Percentiles rank a stretch among this genome's conserved stretches.
Evolutionary conservation across 64 coral and sea anemone genomes (phyloP).

Genomic region (Cladopsammia gracilis): DNA sequence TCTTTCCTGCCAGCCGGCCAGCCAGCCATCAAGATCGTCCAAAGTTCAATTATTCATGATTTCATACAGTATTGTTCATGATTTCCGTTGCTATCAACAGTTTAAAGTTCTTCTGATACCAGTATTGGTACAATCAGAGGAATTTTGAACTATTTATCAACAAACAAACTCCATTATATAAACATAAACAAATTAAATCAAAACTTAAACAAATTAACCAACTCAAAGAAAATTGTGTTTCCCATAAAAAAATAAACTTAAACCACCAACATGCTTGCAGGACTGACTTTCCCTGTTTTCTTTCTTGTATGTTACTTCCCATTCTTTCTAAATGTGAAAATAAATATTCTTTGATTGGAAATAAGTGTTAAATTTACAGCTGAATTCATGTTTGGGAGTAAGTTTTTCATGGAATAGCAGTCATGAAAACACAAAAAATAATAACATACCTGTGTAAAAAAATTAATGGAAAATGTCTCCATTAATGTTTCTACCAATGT

Average conservation of each 20-base stretch:
- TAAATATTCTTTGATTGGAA: not conserved
- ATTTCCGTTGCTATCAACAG: not conserved
- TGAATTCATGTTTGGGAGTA: too few species aligned
- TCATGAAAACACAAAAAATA: too few species aligned
- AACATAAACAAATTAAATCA: not conserved
- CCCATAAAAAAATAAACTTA: not conserved
- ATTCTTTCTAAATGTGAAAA: not conserved
- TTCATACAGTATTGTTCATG: not conserved
- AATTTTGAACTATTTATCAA: slow-evolving; percentile 11
- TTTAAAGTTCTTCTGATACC: slow-evolving; percentile 45
- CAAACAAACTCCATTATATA: slow-evolving; percentile 14
- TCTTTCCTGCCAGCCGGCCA: slow-evolving; percentile 83
- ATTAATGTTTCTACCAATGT: too few species aligned
- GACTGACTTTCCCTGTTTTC: not conserved
- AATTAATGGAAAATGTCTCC: too few species aligned
- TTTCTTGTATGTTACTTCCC: not conserved
- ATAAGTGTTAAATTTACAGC: too few species aligned
- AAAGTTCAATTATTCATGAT: not conserved
- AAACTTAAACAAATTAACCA: slow-evolving; percentile 38
- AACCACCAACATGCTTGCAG: not conserved
- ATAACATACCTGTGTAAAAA: too few species aligned
- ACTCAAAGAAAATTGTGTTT: not conserved
- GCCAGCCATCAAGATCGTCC: slow-evolving; percentile 17
- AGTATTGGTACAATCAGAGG: slow-evolving; percentile 4
- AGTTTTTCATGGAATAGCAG: too few species aligned